Evolutionary conservation across 2,113 vertebrate genomes (phyloP), one percentile per base, ranked within the genome.

Genomic region (Myrmecobius fasciatus): DNA sequence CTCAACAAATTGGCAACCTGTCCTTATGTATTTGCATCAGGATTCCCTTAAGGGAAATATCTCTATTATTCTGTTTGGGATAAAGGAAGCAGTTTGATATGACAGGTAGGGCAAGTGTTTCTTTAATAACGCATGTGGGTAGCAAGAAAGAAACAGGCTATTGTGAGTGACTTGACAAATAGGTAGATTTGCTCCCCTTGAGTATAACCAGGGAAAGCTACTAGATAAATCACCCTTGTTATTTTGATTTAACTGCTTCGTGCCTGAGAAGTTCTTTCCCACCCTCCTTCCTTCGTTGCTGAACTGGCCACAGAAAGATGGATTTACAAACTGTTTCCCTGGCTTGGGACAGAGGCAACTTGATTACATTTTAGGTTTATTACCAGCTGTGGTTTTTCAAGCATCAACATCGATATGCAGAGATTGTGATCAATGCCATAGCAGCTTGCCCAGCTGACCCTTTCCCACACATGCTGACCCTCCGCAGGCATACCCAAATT

Each of bases 11-110:
- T 99, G 99, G 99, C 99, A 99, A 99, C 98, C 98, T 98, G 98
- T 98, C 98, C 99, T 99, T 98, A 98, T 99, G 98, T 99, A 99
- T 99, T 99, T 99, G 99, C 99, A 99, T 99, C 98, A 97, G 89
- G 97, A 98, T 98, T 99, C 99, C 99, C 99, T 99, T 98, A 98
- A 99, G 99, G 98, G 99, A 98, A 98, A 99, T 98, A 98, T 99
- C 99, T 99, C 98, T 99, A 99, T 99, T 99, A 99, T 99, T 98
- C 98, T 98, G 98, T 98, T 99, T 99, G 98, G 99, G 99, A 99
- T 99, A 99, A 99, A 99, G 98, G 99, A 99, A 99, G 98, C 99
- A 97, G 98, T 99, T 99, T 99, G 99, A 99, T 98, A 98, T 99
- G 98, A 99, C 98, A 99, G 99, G 99, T 98, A 99, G 98, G 99